Evolutionary conservation across 2,888 invertebrate genomes (phyloP).

Genomic region (Hermaeophaga mercurialis): DNA sequence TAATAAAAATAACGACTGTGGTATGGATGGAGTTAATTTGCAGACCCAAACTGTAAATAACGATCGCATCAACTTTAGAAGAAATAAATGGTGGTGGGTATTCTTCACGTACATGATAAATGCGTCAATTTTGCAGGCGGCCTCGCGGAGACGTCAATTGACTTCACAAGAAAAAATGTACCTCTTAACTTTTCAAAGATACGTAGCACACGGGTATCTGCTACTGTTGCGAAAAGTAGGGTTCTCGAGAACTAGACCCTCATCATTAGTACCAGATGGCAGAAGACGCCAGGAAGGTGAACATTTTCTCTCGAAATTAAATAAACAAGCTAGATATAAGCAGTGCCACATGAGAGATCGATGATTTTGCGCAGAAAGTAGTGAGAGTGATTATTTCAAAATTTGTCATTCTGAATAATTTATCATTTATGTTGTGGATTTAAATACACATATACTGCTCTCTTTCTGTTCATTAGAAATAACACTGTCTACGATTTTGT

Average conservation of each 20-base stretch:
- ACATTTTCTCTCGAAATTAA: slow-evolving; percentile 7
- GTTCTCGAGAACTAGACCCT: slow-evolving; percentile 4
- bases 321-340: slow-evolving; percentile 15
- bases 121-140: slow-evolving; percentile 15
- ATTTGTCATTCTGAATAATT: neutral
- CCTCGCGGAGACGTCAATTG: slow-evolving; percentile 16
- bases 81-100: slow-evolving; percentile 26
- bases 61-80: slow-evolving; percentile 18
- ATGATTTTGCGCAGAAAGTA: slow-evolving; percentile 15
- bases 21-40: slow-evolving; percentile 33
- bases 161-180: slow-evolving; percentile 14
- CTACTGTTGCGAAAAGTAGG: slow-evolving; percentile 5
- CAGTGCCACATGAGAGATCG: slow-evolving; percentile 13
- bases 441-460: too few species aligned
- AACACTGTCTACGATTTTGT: neutral
- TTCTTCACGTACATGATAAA: slow-evolving; percentile 22
- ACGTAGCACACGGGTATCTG: slow-evolving; percentile 9
- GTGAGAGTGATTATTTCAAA: slow-evolving; percentile 14
- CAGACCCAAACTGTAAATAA: slow-evolving; percentile 22
- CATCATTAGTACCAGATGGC: slow-evolving; percentile 3
- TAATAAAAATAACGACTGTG: slow-evolving; percentile 24
- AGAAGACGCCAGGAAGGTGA: neutral
- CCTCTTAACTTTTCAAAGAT: slow-evolving; percentile 13
- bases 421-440: slow-evolving; percentile 3
- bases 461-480: slow-evolving; percentile 1